Conservation (phyloP, 2,888 invertebrate species). For the Stenolophus ochropezus region DNA sequence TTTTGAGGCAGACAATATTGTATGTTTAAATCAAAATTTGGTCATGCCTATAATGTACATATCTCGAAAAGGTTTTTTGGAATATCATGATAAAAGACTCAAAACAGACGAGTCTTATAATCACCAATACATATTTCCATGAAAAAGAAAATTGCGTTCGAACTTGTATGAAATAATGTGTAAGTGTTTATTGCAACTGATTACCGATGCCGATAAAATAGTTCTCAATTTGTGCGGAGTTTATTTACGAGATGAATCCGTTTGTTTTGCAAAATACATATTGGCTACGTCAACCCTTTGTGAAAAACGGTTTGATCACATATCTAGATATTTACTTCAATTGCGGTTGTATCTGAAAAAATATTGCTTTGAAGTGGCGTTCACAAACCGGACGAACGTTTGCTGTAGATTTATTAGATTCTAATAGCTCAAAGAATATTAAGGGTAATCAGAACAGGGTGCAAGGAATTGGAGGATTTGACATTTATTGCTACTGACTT, state of each 20-base stretch:
- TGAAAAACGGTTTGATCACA: not conserved
- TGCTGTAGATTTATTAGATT: not conserved
- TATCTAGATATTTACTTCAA: conserved; percentile 4
- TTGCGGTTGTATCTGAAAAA: not conserved
- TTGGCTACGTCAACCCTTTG: not conserved
- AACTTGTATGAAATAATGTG: too few species aligned
- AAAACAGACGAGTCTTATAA: too few species aligned
- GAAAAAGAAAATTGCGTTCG: too few species aligned
- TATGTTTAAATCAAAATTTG: too few species aligned
- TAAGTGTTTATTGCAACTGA: not conserved
- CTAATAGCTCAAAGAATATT: not conserved
- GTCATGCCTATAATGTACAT: too few species aligned
- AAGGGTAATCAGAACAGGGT: not conserved
- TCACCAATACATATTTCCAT: too few species aligned
- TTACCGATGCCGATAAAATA: not conserved
- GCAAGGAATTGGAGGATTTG: not conserved
- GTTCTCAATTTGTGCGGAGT: not conserved
- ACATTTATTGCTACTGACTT: not conserved
- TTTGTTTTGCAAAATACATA: not conserved
- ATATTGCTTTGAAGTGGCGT: not conserved
- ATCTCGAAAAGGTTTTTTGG: too few species aligned
- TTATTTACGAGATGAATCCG: not conserved
- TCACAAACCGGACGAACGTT: not conserved
- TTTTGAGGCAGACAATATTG: too few species aligned
- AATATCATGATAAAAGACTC: too few species aligned